Percentiles rank a stretch among this genome's conserved stretches.
These are phyloP conservation scores for Monarcha castaneiventris DNA, from an alignment of 2,113 vertebrate genomes.

Conservation along the genomic window DNA sequence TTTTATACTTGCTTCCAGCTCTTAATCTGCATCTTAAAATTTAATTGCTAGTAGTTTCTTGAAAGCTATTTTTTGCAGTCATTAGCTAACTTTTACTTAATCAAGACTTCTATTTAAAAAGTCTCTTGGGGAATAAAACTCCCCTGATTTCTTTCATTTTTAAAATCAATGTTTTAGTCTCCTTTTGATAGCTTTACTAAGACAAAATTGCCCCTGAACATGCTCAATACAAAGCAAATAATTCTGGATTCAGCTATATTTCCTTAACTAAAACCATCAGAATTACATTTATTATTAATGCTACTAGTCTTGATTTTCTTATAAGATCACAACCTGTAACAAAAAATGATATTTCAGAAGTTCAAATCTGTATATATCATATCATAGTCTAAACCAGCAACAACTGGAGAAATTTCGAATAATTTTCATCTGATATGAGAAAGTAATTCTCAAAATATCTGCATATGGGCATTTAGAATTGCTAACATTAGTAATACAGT, in stretches of 20 bases:
- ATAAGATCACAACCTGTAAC: not conserved
- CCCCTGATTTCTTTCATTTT: not conserved
- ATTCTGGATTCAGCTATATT: not conserved
- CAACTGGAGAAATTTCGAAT: not conserved
- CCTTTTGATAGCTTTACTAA: not conserved
- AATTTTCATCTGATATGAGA: not conserved
- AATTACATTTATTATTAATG: not conserved
- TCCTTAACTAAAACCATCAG: not conserved
- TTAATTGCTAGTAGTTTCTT: not conserved
- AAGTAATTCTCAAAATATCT: not conserved
- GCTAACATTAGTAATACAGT: not conserved
- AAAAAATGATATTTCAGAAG: not conserved
- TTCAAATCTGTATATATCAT: not conserved
- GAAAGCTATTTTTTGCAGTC: constrained; percentile 40
- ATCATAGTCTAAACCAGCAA: not conserved
- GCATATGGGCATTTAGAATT: not conserved
- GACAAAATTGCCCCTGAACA: not conserved
- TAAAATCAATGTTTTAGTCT: not conserved
- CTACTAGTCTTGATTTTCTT: not conserved
- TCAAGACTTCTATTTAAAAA: constrained; percentile 42
- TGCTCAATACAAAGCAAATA: not conserved
- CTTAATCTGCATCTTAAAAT: not conserved
- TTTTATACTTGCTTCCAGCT: not conserved
- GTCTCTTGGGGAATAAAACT: not conserved
- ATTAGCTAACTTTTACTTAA: constrained; percentile 14